Base-by-base conservation (phyloP, 2,113 vertebrate species). In the Nicator chloris region DNA sequence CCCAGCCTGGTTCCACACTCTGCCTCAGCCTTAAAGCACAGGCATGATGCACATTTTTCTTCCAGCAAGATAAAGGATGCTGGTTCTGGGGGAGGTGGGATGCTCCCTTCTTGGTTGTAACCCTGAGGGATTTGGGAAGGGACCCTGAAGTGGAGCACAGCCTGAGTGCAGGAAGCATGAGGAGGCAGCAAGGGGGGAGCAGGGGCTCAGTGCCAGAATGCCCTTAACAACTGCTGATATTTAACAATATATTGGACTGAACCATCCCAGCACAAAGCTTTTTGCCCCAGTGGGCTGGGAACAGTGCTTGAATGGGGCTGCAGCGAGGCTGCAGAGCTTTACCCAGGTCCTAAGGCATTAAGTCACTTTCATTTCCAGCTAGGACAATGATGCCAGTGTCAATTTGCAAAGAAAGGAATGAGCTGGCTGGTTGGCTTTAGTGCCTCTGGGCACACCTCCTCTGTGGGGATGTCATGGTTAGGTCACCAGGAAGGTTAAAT, bases 401-500 rank as follows among this genome's bases (percentile, higher is more conserved):
- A 1, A 42, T 81, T 83, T 84, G 42, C 42, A 42, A 70, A 70
- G 54, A 54, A 61, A 72, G 11, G 47, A 82, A 72, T 1, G 45
- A 88, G 63, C 28, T 7, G 7, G 4, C 71, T 44, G 10, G 13
- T 44, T 68, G 19, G 40, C 23, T 79, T 56, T 39, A 56, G 15
- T 69, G 82, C 21, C 27, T 54, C 68, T 4, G 0, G 1, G 53
- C 39, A 64, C 28, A 59, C 5, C 30, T 86, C 0, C 0, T 81
- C 72, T 50, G 27, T 76, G 40, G 33, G 57, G 24, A 50, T 92
- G 89, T 26, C 47, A 47, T 0, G 2, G 47, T 45, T 40, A n/a
- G 56, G 78, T 64, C 66, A 82, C 15, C 49, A 79, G 63, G 40
- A 79, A 86, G 53, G 63, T 47, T 56, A 68, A 66, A 88, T 64